A percentile compares a stretch with the other conserved stretches of the same genome.
These are phyloP conservation scores for Penelope pileata DNA, from an alignment of 2,113 vertebrate species.

Conservation along the genomic window DNA sequence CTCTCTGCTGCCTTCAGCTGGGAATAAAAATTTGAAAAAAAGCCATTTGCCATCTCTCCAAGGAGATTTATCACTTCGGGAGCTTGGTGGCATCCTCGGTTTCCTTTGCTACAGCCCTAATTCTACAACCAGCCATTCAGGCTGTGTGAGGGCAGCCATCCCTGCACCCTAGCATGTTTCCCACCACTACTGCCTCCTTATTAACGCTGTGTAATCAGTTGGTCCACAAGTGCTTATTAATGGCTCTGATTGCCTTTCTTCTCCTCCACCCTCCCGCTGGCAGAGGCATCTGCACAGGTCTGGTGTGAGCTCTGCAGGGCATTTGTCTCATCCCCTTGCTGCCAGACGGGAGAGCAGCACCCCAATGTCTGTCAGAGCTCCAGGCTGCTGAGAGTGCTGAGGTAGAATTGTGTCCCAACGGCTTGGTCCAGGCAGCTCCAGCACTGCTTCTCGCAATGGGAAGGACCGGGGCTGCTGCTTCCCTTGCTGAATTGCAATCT, in stretches of 20 bases:
- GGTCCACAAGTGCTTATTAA: not conserved
- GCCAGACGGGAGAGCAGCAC: not conserved
- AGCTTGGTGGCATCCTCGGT: accelerated
- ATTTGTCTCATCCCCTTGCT: accelerated
- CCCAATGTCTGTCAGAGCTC: not conserved
- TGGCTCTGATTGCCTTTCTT: not conserved
- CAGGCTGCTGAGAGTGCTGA: not conserved
- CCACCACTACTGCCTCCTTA: not conserved
- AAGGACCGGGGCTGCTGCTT: not conserved
- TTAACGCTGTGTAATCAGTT: not conserved
- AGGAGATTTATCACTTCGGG: not conserved
- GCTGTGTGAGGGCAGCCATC: not conserved
- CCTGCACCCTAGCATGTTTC: accelerated
- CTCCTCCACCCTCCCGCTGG: not conserved
- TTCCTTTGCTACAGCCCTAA: not conserved
- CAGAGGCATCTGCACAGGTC: not conserved
- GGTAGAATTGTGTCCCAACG: not conserved
- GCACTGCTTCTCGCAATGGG: accelerated
- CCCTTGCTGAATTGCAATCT: not conserved
- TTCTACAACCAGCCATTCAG: not conserved
- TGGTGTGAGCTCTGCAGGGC: accelerated
- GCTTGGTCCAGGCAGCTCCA: not conserved
- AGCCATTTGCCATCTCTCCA: not conserved
- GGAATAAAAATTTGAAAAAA: not conserved
- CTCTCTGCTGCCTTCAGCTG: not conserved